These are phyloP conservation scores for Montipora foliosa DNA, from an alignment of 64 coral and sea anemone genomes.

Conservation along the genomic window DNA sequence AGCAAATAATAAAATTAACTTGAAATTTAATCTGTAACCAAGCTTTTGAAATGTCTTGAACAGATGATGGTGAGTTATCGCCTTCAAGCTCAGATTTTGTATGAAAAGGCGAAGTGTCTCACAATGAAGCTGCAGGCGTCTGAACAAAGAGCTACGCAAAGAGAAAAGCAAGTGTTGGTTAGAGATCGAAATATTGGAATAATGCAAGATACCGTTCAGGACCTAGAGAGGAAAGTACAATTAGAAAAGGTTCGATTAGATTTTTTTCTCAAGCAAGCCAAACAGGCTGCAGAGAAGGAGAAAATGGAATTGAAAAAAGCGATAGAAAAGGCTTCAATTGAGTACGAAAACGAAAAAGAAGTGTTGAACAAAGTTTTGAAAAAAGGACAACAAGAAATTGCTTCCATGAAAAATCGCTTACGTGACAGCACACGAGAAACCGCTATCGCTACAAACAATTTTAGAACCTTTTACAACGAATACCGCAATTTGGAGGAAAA, in stretches of 20 bases:
- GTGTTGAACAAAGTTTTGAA: neutral
- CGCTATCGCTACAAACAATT: neutral
- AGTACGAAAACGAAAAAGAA: neutral
- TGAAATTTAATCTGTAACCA: neutral
- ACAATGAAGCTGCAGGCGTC: neutral
- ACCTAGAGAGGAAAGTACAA: neutral
- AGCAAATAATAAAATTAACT: too few species aligned
- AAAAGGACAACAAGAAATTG: neutral
- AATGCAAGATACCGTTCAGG: neutral
- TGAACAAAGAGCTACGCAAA: neutral
- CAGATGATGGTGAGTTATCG: conserved; percentile 28
- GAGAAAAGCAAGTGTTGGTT: neutral
- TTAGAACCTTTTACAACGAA: conserved; percentile 18
- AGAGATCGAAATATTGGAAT: conserved; percentile 22
- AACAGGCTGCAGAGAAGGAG: conserved; percentile 4
- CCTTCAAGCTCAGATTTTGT: conserved; percentile 14
- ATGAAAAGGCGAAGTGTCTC: conserved; percentile 8
- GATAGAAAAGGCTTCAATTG: neutral
- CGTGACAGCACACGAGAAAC: conserved; percentile 9
- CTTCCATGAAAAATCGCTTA: neutral
- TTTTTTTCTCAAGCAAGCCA: neutral
- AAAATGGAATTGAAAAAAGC: neutral
- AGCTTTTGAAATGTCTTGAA: neutral
- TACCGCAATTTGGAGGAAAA: conserved; percentile 10
- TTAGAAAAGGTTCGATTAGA: neutral